These are phyloP conservation scores for Microcebus ravelobensis DNA, from an alignment of 2,113 vertebrate species.

Conservation along the genomic window DNA sequence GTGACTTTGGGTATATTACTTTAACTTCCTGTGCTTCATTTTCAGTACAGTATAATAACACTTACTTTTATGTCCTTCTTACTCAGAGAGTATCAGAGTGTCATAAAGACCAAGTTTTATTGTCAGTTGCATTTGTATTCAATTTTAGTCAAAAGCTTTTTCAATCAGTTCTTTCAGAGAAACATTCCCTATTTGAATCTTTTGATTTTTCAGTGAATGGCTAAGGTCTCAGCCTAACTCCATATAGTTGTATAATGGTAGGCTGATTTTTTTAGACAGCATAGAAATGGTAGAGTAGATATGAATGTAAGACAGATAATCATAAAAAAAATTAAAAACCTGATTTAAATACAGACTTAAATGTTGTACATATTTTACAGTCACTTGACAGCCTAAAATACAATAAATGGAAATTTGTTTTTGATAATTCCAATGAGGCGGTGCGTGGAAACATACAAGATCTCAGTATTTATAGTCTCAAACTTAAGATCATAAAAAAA, in stretches of 20 bases:
- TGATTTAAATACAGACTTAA: background rate
- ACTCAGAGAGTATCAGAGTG: background rate
- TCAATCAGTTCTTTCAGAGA: background rate
- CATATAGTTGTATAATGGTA: background rate
- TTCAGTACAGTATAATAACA: background rate
- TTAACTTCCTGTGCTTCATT: background rate
- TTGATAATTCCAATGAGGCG: background rate
- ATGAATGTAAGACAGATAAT: background rate
- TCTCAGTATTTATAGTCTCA: background rate
- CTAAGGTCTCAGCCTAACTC: background rate
- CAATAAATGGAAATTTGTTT: background rate
- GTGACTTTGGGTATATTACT: background rate
- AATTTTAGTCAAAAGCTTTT: constrained; percentile 41
- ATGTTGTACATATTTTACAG: background rate
- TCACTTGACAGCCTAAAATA: background rate
- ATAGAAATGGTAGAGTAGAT: background rate
- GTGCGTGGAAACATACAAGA: background rate
- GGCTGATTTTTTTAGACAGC: background rate
- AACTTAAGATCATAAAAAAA: background rate
- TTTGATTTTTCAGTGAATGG: background rate
- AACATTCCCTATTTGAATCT: background rate
- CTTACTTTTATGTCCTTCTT: background rate
- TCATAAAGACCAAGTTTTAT: constrained; percentile 31
- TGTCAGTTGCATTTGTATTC: constrained; percentile 29
- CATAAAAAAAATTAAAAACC: constrained; percentile 1